phyloP scores from a whole-genome alignment of 2,113 vertebrate species.

The human (Homo sapiens) region GRCh38 chr2:14886001-14886500 shows the following conservation, averaged over 20 bases:
- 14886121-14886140: not conserved
- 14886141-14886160: not conserved
- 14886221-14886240: not conserved
- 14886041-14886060: not conserved
- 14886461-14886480: not conserved
- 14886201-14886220: no score
- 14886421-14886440: not conserved
- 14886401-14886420: not conserved
- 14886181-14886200: not conserved
- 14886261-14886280: not conserved
- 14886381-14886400: not conserved
- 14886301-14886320: not conserved
- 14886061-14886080: not conserved
- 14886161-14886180: no score
- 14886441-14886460: not conserved
- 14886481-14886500: not conserved
- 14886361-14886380: not conserved
- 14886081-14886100: not conserved
- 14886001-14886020: not conserved
- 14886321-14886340: not conserved
- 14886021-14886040: fast-evolving
- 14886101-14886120: not conserved
- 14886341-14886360: not conserved
- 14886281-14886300: not conserved
- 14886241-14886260: not conserved